Conservation (phyloP, 2,888 invertebrate genomes). For the Phengaris alcon region DNA sequence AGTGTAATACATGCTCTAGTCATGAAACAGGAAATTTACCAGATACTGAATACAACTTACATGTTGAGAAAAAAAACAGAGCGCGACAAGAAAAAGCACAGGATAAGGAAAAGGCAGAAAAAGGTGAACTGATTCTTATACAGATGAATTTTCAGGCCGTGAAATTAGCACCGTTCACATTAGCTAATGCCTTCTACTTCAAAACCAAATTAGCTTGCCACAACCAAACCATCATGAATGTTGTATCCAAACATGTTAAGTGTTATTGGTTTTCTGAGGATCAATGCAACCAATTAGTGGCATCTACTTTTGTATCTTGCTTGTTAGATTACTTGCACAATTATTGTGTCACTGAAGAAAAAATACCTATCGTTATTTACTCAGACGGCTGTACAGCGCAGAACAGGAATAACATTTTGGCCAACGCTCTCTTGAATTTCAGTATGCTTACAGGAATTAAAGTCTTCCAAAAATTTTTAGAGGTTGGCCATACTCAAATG, state of each 20-base stretch:
- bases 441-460: slow-evolving; percentile 20
- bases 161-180: slow-evolving; percentile 34
- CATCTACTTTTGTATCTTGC: slow-evolving; percentile 39
- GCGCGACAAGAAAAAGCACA: slow-evolving; percentile 34
- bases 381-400: slow-evolving; percentile 15
- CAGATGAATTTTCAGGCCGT: slow-evolving; percentile 37
- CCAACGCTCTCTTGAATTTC: slow-evolving; percentile 29
- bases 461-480: slow-evolving; percentile 12
- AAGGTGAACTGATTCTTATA: slow-evolving; percentile 31
- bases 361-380: slow-evolving; percentile 32
- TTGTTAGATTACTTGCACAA: slow-evolving; percentile 38
- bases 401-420: slow-evolving; percentile 22
- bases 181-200: slow-evolving; percentile 37
- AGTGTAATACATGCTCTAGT: slow-evolving; percentile 32
- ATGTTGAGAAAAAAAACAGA: slow-evolving; percentile 31
- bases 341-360: slow-evolving; percentile 29
- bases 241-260: slow-evolving; percentile 33
- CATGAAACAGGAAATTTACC: slow-evolving; percentile 30
- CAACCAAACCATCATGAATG: slow-evolving; percentile 38
- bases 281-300: slow-evolving; percentile 33
- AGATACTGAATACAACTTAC: slow-evolving; percentile 27
- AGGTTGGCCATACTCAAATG: slow-evolving; percentile 20
- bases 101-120: slow-evolving; percentile 30
- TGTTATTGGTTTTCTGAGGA: slow-evolving; percentile 34
- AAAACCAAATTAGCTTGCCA: slow-evolving; percentile 40